Percentiles rank a stretch among this genome's conserved stretches.
These are phyloP conservation scores for Nebria brevicollis DNA, from an alignment of 2,888 invertebrate genomes.

Conservation along the genomic window DNA sequence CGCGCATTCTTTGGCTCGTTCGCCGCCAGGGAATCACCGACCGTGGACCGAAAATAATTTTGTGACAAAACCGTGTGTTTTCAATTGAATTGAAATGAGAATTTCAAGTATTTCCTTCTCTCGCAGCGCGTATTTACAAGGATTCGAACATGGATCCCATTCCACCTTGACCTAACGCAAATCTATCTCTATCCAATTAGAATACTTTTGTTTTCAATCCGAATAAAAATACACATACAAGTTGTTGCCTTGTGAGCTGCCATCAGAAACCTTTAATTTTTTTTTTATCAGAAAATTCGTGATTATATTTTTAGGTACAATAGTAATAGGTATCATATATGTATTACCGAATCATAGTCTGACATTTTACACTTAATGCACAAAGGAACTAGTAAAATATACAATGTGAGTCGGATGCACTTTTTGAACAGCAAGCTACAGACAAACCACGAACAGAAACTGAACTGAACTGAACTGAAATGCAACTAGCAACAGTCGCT, in stretches of 20 bases:
- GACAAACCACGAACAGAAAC: not conserved
- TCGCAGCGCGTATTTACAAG: not conserved
- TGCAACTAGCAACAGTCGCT: not conserved
- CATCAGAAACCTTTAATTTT: not conserved
- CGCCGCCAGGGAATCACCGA: constrained; percentile 15
- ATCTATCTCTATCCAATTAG: not conserved
- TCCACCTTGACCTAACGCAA: not conserved
- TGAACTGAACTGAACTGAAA: not conserved
- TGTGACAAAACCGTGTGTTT: not conserved
- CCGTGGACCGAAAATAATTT: constrained; percentile 26
- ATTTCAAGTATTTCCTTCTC: constrained; percentile 13
- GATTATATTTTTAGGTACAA: not conserved
- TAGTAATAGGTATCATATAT: not conserved
- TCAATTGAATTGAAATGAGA: constrained; percentile 17
- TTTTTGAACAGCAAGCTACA: not conserved
- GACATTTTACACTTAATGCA: constrained; percentile 14
- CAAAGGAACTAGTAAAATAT: not conserved
- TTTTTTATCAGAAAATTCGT: not conserved
- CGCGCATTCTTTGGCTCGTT: constrained; percentile 17
- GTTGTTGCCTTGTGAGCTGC: not conserved
- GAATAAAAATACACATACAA: not conserved
- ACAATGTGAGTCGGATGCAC: not conserved
- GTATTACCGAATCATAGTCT: constrained; percentile 24
- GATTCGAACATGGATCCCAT: not conserved
- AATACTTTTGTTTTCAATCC: not conserved